Conservation (phyloP, 2,797 vertebrate species). For the Protonibea diacanthus region DNA sequence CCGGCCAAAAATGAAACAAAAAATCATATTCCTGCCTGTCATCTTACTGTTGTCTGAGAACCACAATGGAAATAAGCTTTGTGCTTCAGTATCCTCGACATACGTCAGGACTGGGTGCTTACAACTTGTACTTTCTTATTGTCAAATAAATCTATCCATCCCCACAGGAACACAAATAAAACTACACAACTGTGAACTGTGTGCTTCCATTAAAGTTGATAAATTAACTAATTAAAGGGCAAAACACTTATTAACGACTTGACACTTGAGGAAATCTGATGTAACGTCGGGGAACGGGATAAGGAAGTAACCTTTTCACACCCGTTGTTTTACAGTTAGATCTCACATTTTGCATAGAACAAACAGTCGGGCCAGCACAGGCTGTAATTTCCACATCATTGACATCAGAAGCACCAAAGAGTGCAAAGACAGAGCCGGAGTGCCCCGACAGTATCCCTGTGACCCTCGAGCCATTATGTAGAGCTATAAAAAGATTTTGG, state of each 20-base stretch:
- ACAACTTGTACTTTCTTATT: not conserved
- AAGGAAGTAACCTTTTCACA: slow-evolving; percentile 44
- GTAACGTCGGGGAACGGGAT: slow-evolving; percentile 1
- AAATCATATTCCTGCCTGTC: no score
- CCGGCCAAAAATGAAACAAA: no score
- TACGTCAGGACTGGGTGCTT: no score
- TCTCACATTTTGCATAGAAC: not conserved
- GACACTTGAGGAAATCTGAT: slow-evolving; percentile 37
- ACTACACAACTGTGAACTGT: not conserved
- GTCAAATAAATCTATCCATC: not conserved
- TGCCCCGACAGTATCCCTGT: not conserved
- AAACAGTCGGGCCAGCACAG: not conserved
- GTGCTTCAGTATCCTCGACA: not conserved
- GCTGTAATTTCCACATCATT: not conserved
- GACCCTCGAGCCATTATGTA: not conserved
- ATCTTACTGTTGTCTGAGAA: no score
- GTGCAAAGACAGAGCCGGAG: not conserved
- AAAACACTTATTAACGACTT: slow-evolving; percentile 37
- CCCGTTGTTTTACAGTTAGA: not conserved
- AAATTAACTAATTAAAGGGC: slow-evolving; percentile 48
- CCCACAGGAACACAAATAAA: not conserved
- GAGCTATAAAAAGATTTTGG: not conserved
- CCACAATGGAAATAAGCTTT: no score
- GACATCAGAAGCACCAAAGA: not conserved
- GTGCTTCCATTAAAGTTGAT: slow-evolving; percentile 21